Evolutionary conservation across 2,888 invertebrate species (phyloP).

Genomic region (Standfussiana lucernea): DNA sequence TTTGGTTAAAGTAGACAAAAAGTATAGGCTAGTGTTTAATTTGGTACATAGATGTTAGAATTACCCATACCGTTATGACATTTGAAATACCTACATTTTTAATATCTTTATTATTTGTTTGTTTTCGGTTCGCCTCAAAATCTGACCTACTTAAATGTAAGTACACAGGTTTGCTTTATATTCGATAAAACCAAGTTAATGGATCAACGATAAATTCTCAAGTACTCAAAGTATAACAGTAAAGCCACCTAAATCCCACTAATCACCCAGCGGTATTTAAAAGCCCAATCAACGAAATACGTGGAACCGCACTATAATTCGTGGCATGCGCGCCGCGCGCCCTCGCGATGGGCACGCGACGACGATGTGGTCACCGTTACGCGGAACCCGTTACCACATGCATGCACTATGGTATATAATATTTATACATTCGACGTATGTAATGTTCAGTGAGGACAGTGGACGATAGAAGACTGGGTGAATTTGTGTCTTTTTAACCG

Average conservation of each 20-base stretch:
- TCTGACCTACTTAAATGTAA: neutral
- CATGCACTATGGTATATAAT: constrained; percentile 23
- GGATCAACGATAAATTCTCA: neutral
- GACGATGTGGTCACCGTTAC: constrained; percentile 63
- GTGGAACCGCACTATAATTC: constrained; percentile 51
- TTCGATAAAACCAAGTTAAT: neutral
- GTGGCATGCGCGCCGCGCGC: constrained; percentile 37
- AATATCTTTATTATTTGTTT: neutral
- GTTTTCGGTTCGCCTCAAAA: neutral
- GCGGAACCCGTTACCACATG: constrained; percentile 62
- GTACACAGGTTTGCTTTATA: neutral
- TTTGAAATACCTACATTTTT: too few relatives aligned
- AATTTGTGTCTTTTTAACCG: neutral
- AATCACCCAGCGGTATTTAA: constrained; percentile 37
- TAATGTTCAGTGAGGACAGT: constrained; percentile 15
- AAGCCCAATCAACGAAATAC: constrained; percentile 29
- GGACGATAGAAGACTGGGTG: neutral
- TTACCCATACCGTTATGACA: neutral
- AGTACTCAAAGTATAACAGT: constrained; percentile 1
- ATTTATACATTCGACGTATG: constrained; percentile 34
- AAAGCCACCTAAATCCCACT: constrained; percentile 4
- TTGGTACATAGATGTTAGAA: neutral
- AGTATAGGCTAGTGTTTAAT: too few relatives aligned
- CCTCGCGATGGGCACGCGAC: constrained; percentile 54
- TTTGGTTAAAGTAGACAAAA: neutral